A percentile compares a stretch with the other conserved stretches of the same genome.
Evolutionary conservation across 2,113 vertebrate genomes (phyloP).

Genomic region (Epinephelus lanceolatus): DNA sequence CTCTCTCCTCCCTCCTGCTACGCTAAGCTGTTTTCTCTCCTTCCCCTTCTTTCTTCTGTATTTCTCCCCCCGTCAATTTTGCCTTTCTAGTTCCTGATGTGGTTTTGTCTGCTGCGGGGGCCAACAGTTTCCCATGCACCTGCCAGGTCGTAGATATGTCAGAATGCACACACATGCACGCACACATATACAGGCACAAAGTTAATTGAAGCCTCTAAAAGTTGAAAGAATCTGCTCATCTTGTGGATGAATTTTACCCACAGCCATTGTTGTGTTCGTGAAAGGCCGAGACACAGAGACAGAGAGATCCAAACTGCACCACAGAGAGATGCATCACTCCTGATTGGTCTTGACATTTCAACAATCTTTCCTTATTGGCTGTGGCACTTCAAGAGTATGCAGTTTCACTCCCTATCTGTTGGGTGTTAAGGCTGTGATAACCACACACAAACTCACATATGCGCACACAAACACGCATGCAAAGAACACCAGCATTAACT

Average conservation of each 20-base stretch:
- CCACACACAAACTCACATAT: constrained; percentile 40
- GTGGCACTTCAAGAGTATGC: constrained; percentile 64
- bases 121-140: constrained; percentile 80
- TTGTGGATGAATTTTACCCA: constrained; percentile 30
- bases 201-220: constrained; percentile 3
- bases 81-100: constrained; percentile 69
- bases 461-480: constrained; percentile 45
- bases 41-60: constrained; percentile 63
- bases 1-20: constrained; percentile 72
- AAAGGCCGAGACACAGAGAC: not conserved
- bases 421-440: constrained; percentile 54
- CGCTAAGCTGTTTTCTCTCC: constrained; percentile 73
- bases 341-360: constrained; percentile 74
- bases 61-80: constrained; percentile 61
- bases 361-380: constrained; percentile 68
- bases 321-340: constrained; percentile 48
- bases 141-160: constrained; percentile 65
- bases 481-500: constrained; percentile 68
- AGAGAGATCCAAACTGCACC: constrained; percentile 34
- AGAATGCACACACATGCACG: constrained; percentile 2
- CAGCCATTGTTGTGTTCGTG: constrained; percentile 31
- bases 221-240: constrained; percentile 26
- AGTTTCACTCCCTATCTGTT: constrained; percentile 68
- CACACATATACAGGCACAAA: not conserved
- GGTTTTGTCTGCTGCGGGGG: constrained; percentile 74